Percentiles rank a stretch among this genome's conserved stretches.
phyloP scores from a whole-genome alignment of 2,113 vertebrate genomes.

The Pterophyllum scalare region DNA sequence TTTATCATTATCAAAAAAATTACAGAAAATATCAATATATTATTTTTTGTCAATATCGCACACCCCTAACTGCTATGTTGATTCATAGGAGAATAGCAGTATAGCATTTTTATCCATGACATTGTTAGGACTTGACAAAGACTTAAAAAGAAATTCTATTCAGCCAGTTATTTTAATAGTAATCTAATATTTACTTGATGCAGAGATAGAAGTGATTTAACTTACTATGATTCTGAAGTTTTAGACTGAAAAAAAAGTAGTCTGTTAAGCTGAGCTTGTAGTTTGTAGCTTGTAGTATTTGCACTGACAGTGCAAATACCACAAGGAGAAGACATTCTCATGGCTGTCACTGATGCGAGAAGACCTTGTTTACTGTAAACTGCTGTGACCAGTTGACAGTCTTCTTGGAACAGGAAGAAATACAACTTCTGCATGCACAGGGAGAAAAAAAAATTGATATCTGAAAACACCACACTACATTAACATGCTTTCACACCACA shows the following conservation, averaged over 20 bases:
- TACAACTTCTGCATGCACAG: background rate
- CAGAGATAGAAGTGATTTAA: background rate
- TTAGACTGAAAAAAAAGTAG: background rate
- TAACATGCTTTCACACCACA: background rate
- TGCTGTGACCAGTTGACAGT: background rate
- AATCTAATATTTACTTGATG: background rate
- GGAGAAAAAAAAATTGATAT: background rate
- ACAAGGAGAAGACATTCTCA: background rate
- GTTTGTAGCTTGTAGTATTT: too few species aligned
- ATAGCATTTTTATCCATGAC: background rate
- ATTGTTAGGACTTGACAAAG: background rate
- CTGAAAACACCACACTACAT: background rate
- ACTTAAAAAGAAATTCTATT: background rate
- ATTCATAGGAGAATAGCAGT: background rate
- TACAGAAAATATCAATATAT: too few species aligned
- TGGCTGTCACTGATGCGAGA: background rate
- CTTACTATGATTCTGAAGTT: background rate
- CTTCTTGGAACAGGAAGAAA: slow-evolving; percentile 5
- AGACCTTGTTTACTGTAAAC: slow-evolving; percentile 5
- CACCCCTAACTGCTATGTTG: background rate
- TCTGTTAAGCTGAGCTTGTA: background rate
- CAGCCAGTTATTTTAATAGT: background rate
- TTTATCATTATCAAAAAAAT: too few species aligned
- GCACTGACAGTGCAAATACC: background rate
- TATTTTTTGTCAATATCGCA: too few species aligned